Base-by-base conservation (phyloP, 2,113 vertebrate species). In the Egretta garzetta region DNA sequence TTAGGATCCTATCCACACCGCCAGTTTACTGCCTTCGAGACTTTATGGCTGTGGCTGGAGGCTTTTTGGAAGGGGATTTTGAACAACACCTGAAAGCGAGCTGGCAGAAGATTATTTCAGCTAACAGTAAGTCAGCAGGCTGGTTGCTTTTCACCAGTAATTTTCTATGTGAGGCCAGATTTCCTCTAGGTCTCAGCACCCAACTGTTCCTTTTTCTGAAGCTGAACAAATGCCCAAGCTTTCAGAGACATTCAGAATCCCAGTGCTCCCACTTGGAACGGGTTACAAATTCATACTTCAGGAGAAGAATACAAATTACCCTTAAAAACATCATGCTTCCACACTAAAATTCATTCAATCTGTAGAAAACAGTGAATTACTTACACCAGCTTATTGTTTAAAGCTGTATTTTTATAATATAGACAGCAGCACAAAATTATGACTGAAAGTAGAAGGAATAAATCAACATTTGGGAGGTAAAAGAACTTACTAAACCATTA, bases 21-120 rank as follows among this genome's bases (percentile, higher is more conserved):
- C 30, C 73, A 73, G 49, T n/a, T 67, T 49, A 68, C 19, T 72
- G 80, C 80, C 66, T 94, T 52, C 1, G 2, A 85, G 77, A 93
- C 53, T 92, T 93, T 73, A 32, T 26, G 88, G 70, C 60, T 75
- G 84, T 72, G 73, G 84, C 76, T 62, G 43, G 43, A 94, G 60
- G 83, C 62, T 80, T 96, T 95, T 85, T 91, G 86, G 89, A 97
- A 89, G 18, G 68, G 49, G 62, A 93, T 93, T 96, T 85, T 72
- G 75, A 96, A 18, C 28, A 81, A 10, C 83, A 86, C 94, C 91
- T 96, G 86, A 66, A 81, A 93, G 60, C 1, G 5, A 97, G 80
- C 73, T 89, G 95, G 76, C 88, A 87, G 86, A 60, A 87, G 86
- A 60, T 88, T 72, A 50, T 80, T 92, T 41, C 91, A 91, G 88